Base-by-base conservation (phyloP, 2,797 vertebrate species). In the Chiropotes sagulatus region DNA sequence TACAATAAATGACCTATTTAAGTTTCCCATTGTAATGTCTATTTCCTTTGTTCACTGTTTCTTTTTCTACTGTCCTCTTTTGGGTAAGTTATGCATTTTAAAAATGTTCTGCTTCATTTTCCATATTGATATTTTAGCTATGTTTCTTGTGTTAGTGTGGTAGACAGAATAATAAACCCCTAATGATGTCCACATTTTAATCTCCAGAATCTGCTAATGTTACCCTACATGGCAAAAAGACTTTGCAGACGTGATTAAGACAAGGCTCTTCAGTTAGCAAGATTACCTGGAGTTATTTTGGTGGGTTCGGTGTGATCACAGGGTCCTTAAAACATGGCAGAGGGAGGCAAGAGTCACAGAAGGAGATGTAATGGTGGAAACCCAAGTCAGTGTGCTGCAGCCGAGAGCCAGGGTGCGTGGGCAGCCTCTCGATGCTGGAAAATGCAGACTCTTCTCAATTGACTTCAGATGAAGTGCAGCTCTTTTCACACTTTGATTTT, bases 341-440 rank as follows among this genome's bases (percentile, higher is more conserved):
- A 39, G 54, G 48, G 2, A 87, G 26, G 20, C 7, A 2, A 26
- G 33, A 39, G n/a, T 33, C 61, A 48, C 50, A 73, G 28, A 44
- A 26, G 54, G 30, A n/a, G 83, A 30, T 4, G 1, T 28, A 28
- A 5, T n/a, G 48, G 19, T 2, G 44, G 61, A 39, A 24, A 24
- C 26, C 7, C 2, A 79, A 5, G 5, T 19, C 17, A 8, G 12
- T 52, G 64, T 5, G 36, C 2, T 9, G 13, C 4, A 24, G 58
- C 4, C 6, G 22, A 0, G 28, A 30, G 26, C 54, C 15, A 22
- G 15, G 12, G n/a, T 12, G 5, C 2, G 20, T 3, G 22, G 64
- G 54, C 3, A 2, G 20, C n/a, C n/a, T 67, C 64, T 15, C 2
- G 5, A 50, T 4, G 19, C 5, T 2, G 87, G 57, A 78, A 36